Base-by-base conservation (phyloP, 2,797 vertebrate species). In the Coregonus sp. region DNA sequence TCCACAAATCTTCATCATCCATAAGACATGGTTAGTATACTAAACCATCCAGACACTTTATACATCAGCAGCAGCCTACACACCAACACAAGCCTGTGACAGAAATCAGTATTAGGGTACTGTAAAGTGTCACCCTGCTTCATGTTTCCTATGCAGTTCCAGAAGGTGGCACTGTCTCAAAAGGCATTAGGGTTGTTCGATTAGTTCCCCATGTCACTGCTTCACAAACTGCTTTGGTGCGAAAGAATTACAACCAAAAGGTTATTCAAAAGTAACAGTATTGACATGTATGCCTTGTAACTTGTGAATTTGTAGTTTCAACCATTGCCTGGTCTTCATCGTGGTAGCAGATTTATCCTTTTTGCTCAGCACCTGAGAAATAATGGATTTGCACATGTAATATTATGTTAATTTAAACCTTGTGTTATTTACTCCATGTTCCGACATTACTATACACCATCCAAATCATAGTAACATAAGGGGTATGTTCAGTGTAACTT, bases 131-230 rank as follows among this genome's bases (percentile, higher is more conserved):
- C 47, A 5, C 63, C 52, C 6, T 76, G 50, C 52, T 76, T 72
- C 65, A 35, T 16, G 77, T 78, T 81, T 75, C 4, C 76, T 5
- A 0, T 4, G 2, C 35, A 15, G 50, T 33, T 86, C 92, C 90
- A 90, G 85, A 80, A 76, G 89, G 88, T 80, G 91, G 81, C 89
- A 75, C 82, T 91, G 83, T 91, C 84, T 87, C 82, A 83, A 89
- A 85, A 84, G 82, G n/a, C 80, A 83, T 81, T 1, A 7, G 16
- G 12, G 14, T 56, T 47, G 51, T 15, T 40, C 4, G 0, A 66
- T 66, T 31, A 29, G 25, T 29, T 35, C 25, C 31, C 15, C 12
- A 33, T 67, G 20, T 12, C 33, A 1, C 66, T 6, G 33, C 66
- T 16, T 68, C 16, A 68, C 16, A 18, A 7, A 20, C 18, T 20